These are phyloP conservation scores for Hetaerina titia DNA, from an alignment of 2,888 invertebrate species.

Conservation along the genomic window DNA sequence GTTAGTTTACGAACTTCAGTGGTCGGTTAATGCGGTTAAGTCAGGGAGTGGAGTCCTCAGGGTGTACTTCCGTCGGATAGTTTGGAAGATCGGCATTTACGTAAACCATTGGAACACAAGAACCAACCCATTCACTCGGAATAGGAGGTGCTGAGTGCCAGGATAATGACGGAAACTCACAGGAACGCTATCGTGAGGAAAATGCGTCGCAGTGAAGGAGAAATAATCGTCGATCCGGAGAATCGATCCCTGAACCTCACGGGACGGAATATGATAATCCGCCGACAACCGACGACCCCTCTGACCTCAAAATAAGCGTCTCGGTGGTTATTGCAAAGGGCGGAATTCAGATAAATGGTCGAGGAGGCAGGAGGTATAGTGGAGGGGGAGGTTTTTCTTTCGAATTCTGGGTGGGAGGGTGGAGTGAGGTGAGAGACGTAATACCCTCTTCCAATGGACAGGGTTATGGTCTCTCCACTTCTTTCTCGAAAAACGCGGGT, in stretches of 20 bases:
- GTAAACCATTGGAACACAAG: too few relatives aligned
- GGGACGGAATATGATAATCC: not conserved
- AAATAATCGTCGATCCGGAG: not conserved
- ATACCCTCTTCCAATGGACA: slow-evolving; percentile 59
- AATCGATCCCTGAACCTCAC: not conserved
- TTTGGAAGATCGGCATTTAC: too few relatives aligned
- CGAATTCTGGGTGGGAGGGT: not conserved
- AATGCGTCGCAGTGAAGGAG: not conserved
- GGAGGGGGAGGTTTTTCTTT: not conserved
- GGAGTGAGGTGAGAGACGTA: slow-evolving; percentile 41
- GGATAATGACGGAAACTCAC: not conserved
- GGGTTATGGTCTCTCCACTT: slow-evolving; percentile 52
- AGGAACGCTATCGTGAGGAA: not conserved
- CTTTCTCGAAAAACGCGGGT: not conserved
- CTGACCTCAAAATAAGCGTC: not conserved
- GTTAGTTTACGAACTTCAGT: too few relatives aligned
- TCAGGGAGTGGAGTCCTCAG: too few relatives aligned
- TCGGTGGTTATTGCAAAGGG: not conserved
- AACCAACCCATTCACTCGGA: too few relatives aligned
- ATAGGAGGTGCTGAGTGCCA: too few relatives aligned
- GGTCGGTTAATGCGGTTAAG: too few relatives aligned
- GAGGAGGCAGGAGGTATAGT: not conserved
- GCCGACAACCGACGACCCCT: not conserved
- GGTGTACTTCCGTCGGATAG: too few relatives aligned
- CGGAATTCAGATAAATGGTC: not conserved